phyloP scores from a whole-genome alignment of 2,888 invertebrate genomes.

The Hoplodrina blanda region DNA sequence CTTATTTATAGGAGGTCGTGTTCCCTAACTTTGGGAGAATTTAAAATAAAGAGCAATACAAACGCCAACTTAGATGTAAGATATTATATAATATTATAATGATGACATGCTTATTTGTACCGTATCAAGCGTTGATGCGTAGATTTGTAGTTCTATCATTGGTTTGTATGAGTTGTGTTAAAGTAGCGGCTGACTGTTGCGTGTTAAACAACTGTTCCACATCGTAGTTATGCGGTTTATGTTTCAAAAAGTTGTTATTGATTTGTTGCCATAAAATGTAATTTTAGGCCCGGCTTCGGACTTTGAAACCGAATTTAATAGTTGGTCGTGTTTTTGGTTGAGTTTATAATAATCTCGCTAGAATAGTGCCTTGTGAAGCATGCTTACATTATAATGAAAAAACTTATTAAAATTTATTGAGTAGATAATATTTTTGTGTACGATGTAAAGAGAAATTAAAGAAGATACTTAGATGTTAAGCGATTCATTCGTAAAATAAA shows the following conservation, averaged over 20 bases:
- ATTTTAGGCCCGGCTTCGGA: slow-evolving; percentile 86
- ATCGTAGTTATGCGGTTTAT: slow-evolving; percentile 68
- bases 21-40: slow-evolving; percentile 61
- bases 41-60: slow-evolving; percentile 83
- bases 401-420: slow-evolving; percentile 76
- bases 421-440: slow-evolving; percentile 86
- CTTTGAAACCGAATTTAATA: slow-evolving; percentile 89
- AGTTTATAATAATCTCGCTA: slow-evolving; percentile 85
- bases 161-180: slow-evolving; percentile 70
- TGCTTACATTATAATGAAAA: slow-evolving; percentile 83
- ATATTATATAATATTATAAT: slow-evolving; percentile 68
- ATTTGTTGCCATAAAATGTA: slow-evolving; percentile 84
- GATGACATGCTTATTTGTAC: slow-evolving; percentile 76
- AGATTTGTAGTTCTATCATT: slow-evolving; percentile 66
- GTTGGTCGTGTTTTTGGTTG: slow-evolving; percentile 79
- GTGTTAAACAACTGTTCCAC: slow-evolving; percentile 72
- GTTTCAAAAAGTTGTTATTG: slow-evolving; percentile 78
- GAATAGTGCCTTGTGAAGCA: slow-evolving; percentile 90
- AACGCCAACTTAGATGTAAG: slow-evolving; percentile 87
- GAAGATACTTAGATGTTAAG: slow-evolving; percentile 60
- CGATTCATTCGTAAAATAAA: slow-evolving; percentile 73
- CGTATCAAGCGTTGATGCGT: slow-evolving; percentile 69
- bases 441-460: slow-evolving; percentile 74
- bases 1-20: slow-evolving; percentile 59
- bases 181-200: slow-evolving; percentile 71